phyloP scores from a whole-genome alignment of 2,113 vertebrate genomes.

The Uropsilus gracilis region DNA sequence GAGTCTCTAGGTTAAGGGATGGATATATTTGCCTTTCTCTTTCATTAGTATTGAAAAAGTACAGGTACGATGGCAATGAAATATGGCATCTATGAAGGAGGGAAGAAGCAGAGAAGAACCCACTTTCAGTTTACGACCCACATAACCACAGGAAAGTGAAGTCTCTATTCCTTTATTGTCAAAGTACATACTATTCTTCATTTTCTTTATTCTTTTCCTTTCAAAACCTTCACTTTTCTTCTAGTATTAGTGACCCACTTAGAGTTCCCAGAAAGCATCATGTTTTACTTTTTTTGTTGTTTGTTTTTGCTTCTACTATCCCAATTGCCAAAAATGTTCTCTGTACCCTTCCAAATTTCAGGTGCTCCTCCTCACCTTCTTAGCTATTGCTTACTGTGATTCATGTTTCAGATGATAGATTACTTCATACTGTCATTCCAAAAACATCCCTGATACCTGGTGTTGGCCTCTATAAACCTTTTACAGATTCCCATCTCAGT shows the following conservation, averaged over 20 bases:
- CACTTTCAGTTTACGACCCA: neutral
- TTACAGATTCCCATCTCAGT: neutral
- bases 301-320: neutral
- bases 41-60: neutral
- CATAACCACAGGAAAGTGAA: neutral
- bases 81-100: neutral
- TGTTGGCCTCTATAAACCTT: neutral
- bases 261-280: neutral
- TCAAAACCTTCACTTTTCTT: neutral
- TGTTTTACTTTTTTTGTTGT: neutral
- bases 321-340: neutral
- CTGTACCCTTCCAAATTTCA: neutral
- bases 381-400: neutral
- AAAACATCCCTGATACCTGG: neutral
- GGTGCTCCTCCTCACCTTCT: neutral
- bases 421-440: neutral
- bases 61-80: neutral
- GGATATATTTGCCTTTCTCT: neutral
- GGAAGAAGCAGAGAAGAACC: neutral
- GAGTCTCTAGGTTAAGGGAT: neutral
- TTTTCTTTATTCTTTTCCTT: neutral
- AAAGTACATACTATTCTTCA: neutral
- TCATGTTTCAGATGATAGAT: neutral
- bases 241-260: neutral
- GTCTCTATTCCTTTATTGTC: neutral